Evolutionary conservation across 2,888 invertebrate genomes (phyloP), one percentile per base, ranked within the genome.

Genomic region (Busseola fusca): DNA sequence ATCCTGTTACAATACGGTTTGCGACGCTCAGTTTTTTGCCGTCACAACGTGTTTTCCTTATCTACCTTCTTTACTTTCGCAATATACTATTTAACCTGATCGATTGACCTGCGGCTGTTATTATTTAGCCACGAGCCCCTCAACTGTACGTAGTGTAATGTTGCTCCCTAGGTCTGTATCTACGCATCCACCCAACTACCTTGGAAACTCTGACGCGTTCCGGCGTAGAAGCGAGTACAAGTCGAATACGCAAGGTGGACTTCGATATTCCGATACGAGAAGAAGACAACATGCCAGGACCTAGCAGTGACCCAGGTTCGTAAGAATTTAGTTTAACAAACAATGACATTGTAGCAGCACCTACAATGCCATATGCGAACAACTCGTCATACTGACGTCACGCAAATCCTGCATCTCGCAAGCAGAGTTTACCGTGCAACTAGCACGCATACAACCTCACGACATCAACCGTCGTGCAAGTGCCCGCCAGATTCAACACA

Each of bases 101-200:
- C n/a, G n/a, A n/a, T n/a, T n/a, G n/a, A n/a, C n/a, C n/a, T n/a
- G n/a, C n/a, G n/a, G n/a, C n/a, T n/a, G n/a, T n/a, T n/a, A n/a
- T n/a, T n/a, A n/a, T n/a, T n/a, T n/a, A n/a, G n/a, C n/a, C n/a
- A n/a, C n/a, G n/a, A n/a, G n/a, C n/a, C n/a, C n/a, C n/a, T n/a
- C n/a, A n/a, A n/a, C n/a, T n/a, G n/a, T n/a, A n/a, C n/a, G n/a
- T n/a, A n/a, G n/a, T n/a, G n/a, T n/a, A n/a, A n/a, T n/a, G n/a
- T n/a, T 12, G 9, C 16, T 40, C 16, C 86, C 84, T 91, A 87
- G 97, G 97, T 0, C 97, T 97, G 84, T 98, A 98, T 90, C 93
- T 98, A 6, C 97, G 97, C 82, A 97, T 98, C 65, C 97, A 98
- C 82, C 97, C 98, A 0, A 97, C 98, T 0, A 98, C 98, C 0